phyloP scores from a whole-genome alignment of 2,113 vertebrate genomes.

The Marmota monax region DNA sequence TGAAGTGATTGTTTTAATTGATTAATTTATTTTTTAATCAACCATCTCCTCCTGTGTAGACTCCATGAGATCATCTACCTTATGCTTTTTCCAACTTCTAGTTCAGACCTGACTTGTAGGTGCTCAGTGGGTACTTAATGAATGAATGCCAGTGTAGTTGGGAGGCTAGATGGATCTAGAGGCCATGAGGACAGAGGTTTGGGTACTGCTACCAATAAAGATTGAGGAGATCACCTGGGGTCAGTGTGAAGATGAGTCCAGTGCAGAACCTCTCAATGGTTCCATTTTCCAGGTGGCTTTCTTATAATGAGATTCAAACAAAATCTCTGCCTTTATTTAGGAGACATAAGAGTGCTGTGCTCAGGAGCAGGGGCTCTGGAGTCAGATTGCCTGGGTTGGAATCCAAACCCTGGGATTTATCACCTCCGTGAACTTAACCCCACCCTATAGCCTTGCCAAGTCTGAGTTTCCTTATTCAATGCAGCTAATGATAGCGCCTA shows the following conservation, averaged over 20 bases:
- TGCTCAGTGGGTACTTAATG: background rate
- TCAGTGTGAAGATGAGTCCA: background rate
- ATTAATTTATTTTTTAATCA: background rate
- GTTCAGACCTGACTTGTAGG: background rate
- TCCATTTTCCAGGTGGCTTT: background rate
- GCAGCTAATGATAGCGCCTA: background rate
- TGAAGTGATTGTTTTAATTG: background rate
- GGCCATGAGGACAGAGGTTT: background rate
- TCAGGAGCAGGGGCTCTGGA: background rate
- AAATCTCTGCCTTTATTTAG: constrained; percentile 18
- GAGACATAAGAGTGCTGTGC: background rate
- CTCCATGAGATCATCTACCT: background rate
- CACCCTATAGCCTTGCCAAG: background rate
- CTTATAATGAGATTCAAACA: background rate
- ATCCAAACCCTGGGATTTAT: background rate
- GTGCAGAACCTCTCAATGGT: background rate
- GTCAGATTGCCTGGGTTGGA: background rate
- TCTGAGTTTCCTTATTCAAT: background rate
- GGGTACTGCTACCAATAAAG: background rate
- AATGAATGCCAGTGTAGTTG: background rate
- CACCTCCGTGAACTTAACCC: background rate
- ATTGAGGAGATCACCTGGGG: background rate
- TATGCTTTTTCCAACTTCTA: background rate
- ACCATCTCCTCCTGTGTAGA: background rate
- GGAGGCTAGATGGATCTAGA: background rate